Evolutionary conservation across 1,140 invertebrate species (phyloP), one percentile per base, ranked within the genome.

Genomic region (Teleopsis dalmanni): DNA sequence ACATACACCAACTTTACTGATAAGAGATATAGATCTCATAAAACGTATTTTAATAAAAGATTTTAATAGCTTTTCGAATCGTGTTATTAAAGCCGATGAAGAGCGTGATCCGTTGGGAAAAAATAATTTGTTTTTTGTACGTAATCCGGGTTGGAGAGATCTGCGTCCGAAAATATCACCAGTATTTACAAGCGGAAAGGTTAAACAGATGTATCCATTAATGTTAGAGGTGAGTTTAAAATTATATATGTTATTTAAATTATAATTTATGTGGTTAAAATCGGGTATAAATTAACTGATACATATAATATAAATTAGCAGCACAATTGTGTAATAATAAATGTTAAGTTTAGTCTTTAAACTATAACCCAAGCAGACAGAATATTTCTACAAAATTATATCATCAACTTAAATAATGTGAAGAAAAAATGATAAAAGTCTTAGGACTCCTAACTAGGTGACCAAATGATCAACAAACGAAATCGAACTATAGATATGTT

Each of bases 201-300:
- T 81, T 3, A 78, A 75, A 48, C 65, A 65, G 23, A 77, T 80
- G 75, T 77, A 77, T 57, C 67, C 67, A 22, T 55, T 77, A 18
- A 55, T 78, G 52, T 57, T 45, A 25, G 72, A 77, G 57, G 48
- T 66, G 42, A 47, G 31, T 41, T 13, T 42, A 26, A n/a, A n/a
- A n/a, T 4, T 18, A 31, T 14, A 21, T 14, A 19, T 31, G 8
- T n/a, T 18, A 2, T 27, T n/a, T 7, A 16, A 33, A 16, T 16
- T 14, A 10, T 37, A 14, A 10, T 37, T 10, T 9, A 7, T 14
- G 6, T 8, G 16, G 16, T 37, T 8, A 8, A 37, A 37, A 37
- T 37, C 14, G n/a, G 43, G 0, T 23, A 73, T 9, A 31, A 9
- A n/a, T n/a, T 7, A 9, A 9, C 27, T 7, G 16, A 18, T 9